phyloP scores from a whole-genome alignment of 2,888 invertebrate genomes.

The Lypha dubia region DNA sequence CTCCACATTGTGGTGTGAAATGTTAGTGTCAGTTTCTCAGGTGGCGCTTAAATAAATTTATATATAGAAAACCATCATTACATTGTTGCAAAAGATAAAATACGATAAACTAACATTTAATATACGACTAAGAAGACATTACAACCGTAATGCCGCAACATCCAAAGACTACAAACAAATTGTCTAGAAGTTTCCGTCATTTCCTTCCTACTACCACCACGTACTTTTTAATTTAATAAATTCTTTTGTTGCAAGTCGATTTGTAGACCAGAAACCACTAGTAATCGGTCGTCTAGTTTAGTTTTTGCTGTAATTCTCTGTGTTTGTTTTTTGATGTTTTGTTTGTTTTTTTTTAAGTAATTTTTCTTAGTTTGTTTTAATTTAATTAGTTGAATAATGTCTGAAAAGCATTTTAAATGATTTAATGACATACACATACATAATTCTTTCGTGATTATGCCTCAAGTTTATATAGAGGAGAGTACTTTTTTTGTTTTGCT shows the following conservation, averaged over 20 bases:
- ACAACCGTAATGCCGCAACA: neutral
- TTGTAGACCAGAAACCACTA: neutral
- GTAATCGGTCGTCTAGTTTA: slow-evolving; percentile 9
- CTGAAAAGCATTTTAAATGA: slow-evolving; percentile 71
- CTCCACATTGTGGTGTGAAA: slow-evolving; percentile 53
- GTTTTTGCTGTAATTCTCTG: neutral
- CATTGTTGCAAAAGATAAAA: neutral
- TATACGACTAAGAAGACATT: neutral
- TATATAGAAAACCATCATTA: slow-evolving; percentile 29
- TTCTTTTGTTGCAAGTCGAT: neutral
- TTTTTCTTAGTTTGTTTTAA: slow-evolving; percentile 66
- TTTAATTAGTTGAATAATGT: slow-evolving; percentile 74
- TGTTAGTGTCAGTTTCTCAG: slow-evolving; percentile 67
- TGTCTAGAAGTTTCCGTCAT: slow-evolving; percentile 15
- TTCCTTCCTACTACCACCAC: slow-evolving; percentile 1
- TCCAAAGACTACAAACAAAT: slow-evolving; percentile 28
- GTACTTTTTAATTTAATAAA: slow-evolving; percentile 17
- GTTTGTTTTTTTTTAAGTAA: slow-evolving; percentile 37
- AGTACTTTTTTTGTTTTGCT: neutral
- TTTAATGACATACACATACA: slow-evolving; percentile 47
- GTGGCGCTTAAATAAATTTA: slow-evolving; percentile 72
- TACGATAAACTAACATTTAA: slow-evolving; percentile 9
- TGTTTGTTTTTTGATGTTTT: neutral
- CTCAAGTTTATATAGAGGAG: neutral
- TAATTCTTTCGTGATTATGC: slow-evolving; percentile 47